These are phyloP conservation scores for Drosophila cardini DNA, from an alignment of 1,140 invertebrate genomes.

Conservation along the genomic window DNA sequence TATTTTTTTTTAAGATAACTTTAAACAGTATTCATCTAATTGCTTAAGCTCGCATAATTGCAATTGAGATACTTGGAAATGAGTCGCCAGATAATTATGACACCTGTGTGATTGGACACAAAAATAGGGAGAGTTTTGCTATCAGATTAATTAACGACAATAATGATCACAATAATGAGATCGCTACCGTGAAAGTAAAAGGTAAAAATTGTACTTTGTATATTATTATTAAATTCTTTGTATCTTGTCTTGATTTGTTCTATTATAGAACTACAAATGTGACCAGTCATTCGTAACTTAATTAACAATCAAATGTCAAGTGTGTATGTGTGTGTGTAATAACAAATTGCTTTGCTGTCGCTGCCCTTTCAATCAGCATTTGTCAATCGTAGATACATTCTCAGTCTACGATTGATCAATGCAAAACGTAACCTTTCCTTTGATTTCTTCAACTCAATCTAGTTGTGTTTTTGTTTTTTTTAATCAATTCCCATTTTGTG, in stretches of 20 bases:
- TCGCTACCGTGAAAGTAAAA: too few species aligned
- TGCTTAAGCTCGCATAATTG: slow-evolving; percentile 2
- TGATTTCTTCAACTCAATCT: slow-evolving; percentile 5
- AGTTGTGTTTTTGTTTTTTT: not conserved
- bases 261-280: not conserved
- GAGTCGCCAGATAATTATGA: slow-evolving; percentile 23
- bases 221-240: too few species aligned
- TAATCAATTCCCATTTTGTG: slow-evolving; percentile 14
- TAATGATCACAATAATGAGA: slow-evolving; percentile 14
- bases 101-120: slow-evolving; percentile 11
- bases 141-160: slow-evolving; percentile 13
- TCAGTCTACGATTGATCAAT: not conserved
- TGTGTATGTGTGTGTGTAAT: not conserved
- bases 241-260: too few species aligned
- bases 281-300: slow-evolving; percentile 15
- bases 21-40: too few species aligned
- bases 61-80: not conserved
- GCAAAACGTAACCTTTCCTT: slow-evolving; percentile 23
- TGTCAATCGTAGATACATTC: slow-evolving; percentile 3
- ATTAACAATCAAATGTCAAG: slow-evolving; percentile 8
- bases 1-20: not conserved
- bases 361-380: not conserved
- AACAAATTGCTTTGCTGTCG: not conserved
- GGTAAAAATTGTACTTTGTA: not conserved
- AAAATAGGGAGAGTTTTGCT: not conserved